phyloP scores from a whole-genome alignment of 2,797 vertebrate species.

The Carapus acus region DNA sequence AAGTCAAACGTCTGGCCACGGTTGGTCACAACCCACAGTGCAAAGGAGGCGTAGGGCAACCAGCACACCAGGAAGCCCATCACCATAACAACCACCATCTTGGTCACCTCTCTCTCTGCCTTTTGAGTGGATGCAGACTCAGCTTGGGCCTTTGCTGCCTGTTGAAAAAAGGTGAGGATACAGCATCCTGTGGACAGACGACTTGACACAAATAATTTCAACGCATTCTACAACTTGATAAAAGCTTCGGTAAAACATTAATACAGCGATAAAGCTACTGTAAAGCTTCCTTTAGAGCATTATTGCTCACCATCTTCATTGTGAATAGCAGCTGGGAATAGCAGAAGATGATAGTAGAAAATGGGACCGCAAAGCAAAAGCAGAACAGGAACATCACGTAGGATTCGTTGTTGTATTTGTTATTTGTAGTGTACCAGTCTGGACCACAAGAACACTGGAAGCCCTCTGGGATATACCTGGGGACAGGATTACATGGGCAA shows the following conservation, averaged over 20 bases:
- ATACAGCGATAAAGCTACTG: not conserved
- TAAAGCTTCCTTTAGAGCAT: not conserved
- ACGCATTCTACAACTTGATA: too few species aligned
- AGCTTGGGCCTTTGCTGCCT: conserved; percentile 75
- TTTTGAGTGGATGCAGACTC: conserved; percentile 77
- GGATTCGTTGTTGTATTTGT: conserved; percentile 73
- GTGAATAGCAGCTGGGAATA: conserved; percentile 74
- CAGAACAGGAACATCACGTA: conserved; percentile 75
- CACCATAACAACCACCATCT: conserved; percentile 77
- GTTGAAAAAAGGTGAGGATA: not conserved
- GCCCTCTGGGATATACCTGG: conserved; percentile 72
- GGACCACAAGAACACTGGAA: conserved; percentile 73
- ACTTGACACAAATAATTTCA: too few species aligned
- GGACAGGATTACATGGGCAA: not conserved
- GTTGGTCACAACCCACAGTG: conserved; percentile 67
- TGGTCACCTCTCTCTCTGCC: conserved; percentile 74
- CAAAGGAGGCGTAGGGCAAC: conserved; percentile 66
- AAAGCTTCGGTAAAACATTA: too few species aligned
- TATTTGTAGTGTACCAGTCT: conserved; percentile 71
- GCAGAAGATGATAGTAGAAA: conserved; percentile 69
- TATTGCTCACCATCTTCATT: conserved; percentile 63
- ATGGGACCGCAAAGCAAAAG: conserved; percentile 75
- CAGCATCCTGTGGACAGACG: too few species aligned
- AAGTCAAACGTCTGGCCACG: conserved; percentile 66
- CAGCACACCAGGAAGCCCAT: conserved; percentile 74